Base-by-base conservation (phyloP, 2,888 invertebrate species). In the Ectemnius continuus region DNA sequence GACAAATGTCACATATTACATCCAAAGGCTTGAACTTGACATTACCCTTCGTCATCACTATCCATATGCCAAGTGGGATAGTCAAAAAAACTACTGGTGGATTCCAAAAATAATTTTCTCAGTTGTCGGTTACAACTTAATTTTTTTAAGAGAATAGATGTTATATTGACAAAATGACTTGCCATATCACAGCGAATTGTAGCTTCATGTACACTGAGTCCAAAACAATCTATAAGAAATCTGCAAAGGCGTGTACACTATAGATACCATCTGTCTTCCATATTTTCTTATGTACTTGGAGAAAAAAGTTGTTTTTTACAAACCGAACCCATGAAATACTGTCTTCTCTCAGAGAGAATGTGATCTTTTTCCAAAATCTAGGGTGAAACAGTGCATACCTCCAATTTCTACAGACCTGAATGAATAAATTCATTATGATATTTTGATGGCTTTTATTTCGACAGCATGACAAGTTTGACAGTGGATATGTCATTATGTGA, bases 401-500 rank as follows among this genome's bases (percentile, higher is more conserved):
- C 94, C 94, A 94, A 80, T 93, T 92, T 70, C 89, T 91, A 89
- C 94, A 93, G 59, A 89, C 90, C 91, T 91, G 64, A 16, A 14
- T 36, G 36, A 36, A 36, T 6, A 16, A 52, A 52, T 14, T 52
- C 52, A 14, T 6, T 14, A 52, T 16, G 52, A 52, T 52, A 52
- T 11, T 52, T 52, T 52, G 13, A 36, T 36, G 36, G 36, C 26
- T n/a, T 66, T n/a, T 66, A 73, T 11, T 16, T 13, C 14, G 52
- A 52, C 13, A 0, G 14, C 8, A 36, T 36, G 36, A 36, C 36
- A 36, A 36, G 36, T 36, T 11, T 36, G 36, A 36, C 11, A 36
- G 36, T 36, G 36, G 36, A 36, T 36, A 36, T 36, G 36, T 36
- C 36, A 36, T 36, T 6, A 36, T 36, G 8, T 36, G 36, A 11